Conservation (phyloP, 2,888 invertebrate genomes). For the Oscheius myriophilus region DNA sequence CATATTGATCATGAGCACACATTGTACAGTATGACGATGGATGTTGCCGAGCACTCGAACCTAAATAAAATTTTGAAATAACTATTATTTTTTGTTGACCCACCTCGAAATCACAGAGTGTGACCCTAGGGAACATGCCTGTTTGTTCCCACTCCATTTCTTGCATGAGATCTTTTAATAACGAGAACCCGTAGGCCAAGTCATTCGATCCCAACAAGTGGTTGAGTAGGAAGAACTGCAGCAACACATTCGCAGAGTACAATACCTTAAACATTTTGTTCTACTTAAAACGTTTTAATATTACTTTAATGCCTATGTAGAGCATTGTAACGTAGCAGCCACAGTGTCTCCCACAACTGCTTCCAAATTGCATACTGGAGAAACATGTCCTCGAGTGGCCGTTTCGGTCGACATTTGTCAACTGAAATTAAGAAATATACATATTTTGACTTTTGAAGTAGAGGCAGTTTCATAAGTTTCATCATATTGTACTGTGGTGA, state of each 20-base stretch:
- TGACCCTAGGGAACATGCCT: constrained; percentile 70
- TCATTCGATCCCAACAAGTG: constrained; percentile 68
- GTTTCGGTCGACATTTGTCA: constrained; percentile 66
- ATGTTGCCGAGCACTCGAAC: constrained; percentile 70
- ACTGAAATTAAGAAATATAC: constrained; percentile 47
- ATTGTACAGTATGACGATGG: constrained; percentile 70
- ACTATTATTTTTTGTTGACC: not conserved
- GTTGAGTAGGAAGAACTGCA: constrained; percentile 69
- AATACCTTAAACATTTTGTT: constrained; percentile 53
- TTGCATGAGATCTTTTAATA: constrained; percentile 69
- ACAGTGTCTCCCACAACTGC: constrained; percentile 69
- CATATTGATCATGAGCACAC: constrained; percentile 71
- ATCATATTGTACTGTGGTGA: too few relatives aligned
- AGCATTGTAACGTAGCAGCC: constrained; percentile 71
- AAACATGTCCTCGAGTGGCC: constrained; percentile 62
- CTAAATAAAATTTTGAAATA: constrained; percentile 38
- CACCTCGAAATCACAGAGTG: constrained; percentile 71
- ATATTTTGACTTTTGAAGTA: not conserved
- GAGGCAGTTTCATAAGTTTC: too few relatives aligned
- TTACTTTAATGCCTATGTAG: constrained; percentile 70
- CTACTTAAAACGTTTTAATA: too few relatives aligned
- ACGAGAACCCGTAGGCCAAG: constrained; percentile 69
- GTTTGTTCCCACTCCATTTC: constrained; percentile 71
- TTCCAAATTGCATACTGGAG: constrained; percentile 58
- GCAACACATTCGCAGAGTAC: constrained; percentile 68